Percentiles rank a stretch among this genome's conserved stretches.
Conservation (phyloP, 2,797 vertebrate genomes). For the Sebastes elongatus region DNA sequence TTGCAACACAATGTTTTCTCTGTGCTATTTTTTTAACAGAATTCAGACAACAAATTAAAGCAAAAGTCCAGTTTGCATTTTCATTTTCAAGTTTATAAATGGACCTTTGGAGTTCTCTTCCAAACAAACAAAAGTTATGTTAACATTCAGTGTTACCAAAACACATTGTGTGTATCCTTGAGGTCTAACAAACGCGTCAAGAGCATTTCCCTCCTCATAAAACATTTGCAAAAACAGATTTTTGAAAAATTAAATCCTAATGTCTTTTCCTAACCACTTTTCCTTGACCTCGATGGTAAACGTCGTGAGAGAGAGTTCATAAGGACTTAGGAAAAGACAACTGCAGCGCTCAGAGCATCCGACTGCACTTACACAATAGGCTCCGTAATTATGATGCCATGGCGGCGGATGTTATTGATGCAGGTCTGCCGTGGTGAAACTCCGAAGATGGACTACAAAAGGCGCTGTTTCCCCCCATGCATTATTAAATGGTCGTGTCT, state of each 20-base stretch:
- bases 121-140: neutral
- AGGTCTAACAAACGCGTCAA: neutral
- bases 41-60: neutral
- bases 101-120: neutral
- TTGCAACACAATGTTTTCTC: neutral
- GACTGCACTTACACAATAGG: no score
- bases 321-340: no score
- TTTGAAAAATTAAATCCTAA: no score
- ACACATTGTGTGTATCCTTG: neutral
- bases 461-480: no score
- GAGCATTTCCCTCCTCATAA: neutral
- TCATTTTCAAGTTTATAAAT: neutral
- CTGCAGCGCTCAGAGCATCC: no score
- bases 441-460: no score
- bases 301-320: no score
- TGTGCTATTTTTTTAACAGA: neutral
- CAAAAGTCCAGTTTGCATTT: neutral
- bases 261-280: neutral
- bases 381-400: no score
- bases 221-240: no score
- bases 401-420: no score
- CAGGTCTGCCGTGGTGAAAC: no score
- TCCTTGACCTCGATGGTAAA: neutral
- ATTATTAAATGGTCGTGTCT: neutral
- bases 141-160: neutral